phyloP scores from a whole-genome alignment of 2,113 vertebrate genomes.

The Python bivittatus region DNA sequence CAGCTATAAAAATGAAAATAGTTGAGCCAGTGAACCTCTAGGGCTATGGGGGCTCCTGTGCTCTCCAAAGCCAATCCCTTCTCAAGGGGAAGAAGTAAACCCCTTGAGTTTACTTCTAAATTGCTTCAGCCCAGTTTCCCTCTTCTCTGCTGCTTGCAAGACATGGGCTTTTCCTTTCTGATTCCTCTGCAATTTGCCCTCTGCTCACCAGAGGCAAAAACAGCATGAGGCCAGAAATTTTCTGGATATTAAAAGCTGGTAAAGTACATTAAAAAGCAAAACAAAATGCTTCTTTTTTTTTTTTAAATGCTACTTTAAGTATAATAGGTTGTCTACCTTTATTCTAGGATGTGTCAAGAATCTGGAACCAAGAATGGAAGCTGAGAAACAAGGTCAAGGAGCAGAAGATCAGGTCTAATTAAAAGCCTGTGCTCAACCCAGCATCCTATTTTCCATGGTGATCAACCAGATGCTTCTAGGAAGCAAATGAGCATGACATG shows the following conservation, averaged over 20 bases:
- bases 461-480: no score
- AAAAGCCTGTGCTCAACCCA: not conserved
- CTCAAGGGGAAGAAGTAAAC: no score
- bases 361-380: no score
- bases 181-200: constrained; percentile 90
- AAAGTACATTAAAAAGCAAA: no score
- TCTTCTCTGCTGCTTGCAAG: constrained; percentile 85
- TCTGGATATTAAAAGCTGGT: no score
- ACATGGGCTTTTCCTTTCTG: constrained; percentile 78
- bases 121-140: constrained; percentile 66
- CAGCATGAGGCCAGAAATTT: constrained; percentile 80
- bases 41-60: not conserved
- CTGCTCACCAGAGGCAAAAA: constrained; percentile 80
- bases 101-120: constrained; percentile 54
- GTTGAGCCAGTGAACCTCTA: not conserved
- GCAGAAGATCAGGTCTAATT: not conserved
- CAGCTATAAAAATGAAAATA: not conserved
- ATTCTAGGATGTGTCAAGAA: no score
- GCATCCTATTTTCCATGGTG: no score
- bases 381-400: no score
- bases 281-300: no score
- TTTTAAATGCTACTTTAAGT: no score
- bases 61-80: constrained; percentile 3
- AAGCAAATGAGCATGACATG: no score
- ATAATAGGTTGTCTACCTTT: no score